Percentiles rank a stretch among this genome's conserved stretches.
These are phyloP conservation scores for Colossoma macropomum DNA, from an alignment of 2,113 vertebrate species.

Conservation along the genomic window DNA sequence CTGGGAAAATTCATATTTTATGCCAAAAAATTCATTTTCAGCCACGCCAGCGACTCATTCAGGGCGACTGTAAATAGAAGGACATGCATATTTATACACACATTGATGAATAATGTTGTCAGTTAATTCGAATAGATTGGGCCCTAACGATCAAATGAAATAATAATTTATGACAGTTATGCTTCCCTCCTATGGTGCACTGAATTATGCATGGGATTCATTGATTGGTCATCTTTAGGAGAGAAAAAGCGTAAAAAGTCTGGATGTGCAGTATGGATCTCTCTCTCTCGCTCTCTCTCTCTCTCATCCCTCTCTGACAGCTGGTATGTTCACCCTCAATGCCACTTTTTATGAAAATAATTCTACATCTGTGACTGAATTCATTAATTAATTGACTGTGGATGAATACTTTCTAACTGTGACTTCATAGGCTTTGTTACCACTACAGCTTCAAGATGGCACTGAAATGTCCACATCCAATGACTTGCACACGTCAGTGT, in stretches of 20 bases:
- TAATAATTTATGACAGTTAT: slow-evolving; percentile 74
- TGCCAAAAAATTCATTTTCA: slow-evolving; percentile 54
- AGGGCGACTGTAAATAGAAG: slow-evolving; percentile 56
- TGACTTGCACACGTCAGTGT: too few relatives aligned
- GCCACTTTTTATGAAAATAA: neutral
- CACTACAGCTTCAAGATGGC: too few relatives aligned
- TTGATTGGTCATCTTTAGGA: slow-evolving; percentile 65
- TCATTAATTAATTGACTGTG: too few relatives aligned
- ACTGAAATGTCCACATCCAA: too few relatives aligned
- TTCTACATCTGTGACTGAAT: neutral
- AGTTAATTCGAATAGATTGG: slow-evolving; percentile 73
- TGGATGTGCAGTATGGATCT: slow-evolving; percentile 17
- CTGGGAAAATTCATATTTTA: slow-evolving; percentile 50
- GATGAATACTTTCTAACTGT: too few relatives aligned
- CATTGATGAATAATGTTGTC: slow-evolving; percentile 72
- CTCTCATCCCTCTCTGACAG: neutral
- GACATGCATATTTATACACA: slow-evolving; percentile 70
- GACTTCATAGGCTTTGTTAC: too few relatives aligned
- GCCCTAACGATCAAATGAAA: slow-evolving; percentile 75
- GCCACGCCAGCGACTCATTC: slow-evolving; percentile 46
- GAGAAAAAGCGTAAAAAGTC: slow-evolving; percentile 36
- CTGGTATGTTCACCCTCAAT: neutral
- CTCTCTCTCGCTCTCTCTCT: neutral
- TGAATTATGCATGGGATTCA: slow-evolving; percentile 72
- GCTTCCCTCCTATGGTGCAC: slow-evolving; percentile 62